A percentile compares a stretch with the other conserved stretches of the same genome.
These are phyloP conservation scores for Propithecus perrieri DNA, from an alignment of 2,797 vertebrate genomes.

Conservation along the genomic window DNA sequence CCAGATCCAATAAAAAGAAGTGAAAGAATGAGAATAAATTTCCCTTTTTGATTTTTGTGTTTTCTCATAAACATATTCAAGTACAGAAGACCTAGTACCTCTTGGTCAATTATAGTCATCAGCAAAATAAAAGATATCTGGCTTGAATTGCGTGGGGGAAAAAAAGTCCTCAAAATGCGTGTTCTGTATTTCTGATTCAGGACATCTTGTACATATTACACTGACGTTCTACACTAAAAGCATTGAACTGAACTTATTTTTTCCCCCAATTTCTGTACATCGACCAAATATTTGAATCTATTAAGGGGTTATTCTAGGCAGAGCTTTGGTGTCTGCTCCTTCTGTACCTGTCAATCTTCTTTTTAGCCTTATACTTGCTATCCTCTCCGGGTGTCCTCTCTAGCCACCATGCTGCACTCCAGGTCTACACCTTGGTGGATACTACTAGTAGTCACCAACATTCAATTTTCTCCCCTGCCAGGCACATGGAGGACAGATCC, in stretches of 20 bases:
- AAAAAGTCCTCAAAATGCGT: background rate
- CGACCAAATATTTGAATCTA: background rate
- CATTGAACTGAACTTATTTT: background rate
- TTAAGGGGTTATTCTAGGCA: background rate
- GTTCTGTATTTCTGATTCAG: background rate
- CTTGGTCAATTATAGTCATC: background rate
- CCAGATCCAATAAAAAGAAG: conserved; percentile 21
- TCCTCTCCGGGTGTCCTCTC: background rate
- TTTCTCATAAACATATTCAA: conserved; percentile 40
- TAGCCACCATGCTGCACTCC: no score
- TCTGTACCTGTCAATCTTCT: background rate
- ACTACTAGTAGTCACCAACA: background rate
- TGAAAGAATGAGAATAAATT: conserved; percentile 63
- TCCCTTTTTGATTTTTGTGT: conserved; percentile 44
- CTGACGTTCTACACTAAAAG: background rate
- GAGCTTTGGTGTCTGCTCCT: background rate
- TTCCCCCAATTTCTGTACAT: background rate
- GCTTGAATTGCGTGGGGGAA: background rate
- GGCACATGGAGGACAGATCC: background rate
- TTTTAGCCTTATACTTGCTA: background rate
- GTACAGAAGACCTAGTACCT: background rate
- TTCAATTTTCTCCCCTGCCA: background rate
- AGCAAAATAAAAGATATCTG: conserved; percentile 1
- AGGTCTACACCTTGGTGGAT: background rate
- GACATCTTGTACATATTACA: background rate